These are phyloP conservation scores for Parelbella ahira DNA, from an alignment of 2,888 invertebrate genomes.

Conservation along the genomic window DNA sequence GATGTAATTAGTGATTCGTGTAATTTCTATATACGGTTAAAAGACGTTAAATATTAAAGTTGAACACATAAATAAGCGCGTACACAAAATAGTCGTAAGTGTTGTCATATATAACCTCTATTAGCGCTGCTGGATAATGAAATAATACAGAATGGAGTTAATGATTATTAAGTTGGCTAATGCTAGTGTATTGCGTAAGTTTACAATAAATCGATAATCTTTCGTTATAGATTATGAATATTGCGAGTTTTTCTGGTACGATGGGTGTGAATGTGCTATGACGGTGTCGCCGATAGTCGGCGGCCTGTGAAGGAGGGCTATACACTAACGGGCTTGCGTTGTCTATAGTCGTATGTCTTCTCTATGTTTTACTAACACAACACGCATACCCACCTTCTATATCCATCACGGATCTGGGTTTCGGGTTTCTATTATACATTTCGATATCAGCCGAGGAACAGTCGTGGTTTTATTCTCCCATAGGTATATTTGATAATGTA, in stretches of 20 bases:
- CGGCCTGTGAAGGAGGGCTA: slow-evolving; percentile 64
- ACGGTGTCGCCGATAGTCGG: too few relatives aligned
- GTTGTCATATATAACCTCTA: slow-evolving; percentile 16
- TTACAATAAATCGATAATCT: slow-evolving; percentile 69
- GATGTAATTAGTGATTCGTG: slow-evolving; percentile 19
- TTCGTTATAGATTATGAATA: slow-evolving; percentile 63
- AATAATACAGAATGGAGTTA: slow-evolving; percentile 47
- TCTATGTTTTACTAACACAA: slow-evolving; percentile 42
- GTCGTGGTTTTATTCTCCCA: too few relatives aligned
- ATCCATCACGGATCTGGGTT: too few relatives aligned
- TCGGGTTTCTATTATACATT: too few relatives aligned
- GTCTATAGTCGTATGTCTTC: slow-evolving; percentile 31
- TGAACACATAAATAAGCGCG: slow-evolving; percentile 17
- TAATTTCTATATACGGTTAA: too few relatives aligned
- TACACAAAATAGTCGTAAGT: slow-evolving; percentile 23
- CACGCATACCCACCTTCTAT: neutral
- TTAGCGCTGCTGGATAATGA: slow-evolving; percentile 19
- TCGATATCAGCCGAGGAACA: too few relatives aligned
- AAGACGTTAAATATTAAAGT: slow-evolving; percentile 11
- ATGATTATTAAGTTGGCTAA: slow-evolving; percentile 66
- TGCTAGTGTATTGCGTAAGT: slow-evolving; percentile 63
- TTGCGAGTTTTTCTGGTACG: slow-evolving; percentile 74
- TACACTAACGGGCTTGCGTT: slow-evolving; percentile 32
- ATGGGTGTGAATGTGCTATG: slow-evolving; percentile 73
- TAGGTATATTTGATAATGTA: too few relatives aligned